These are phyloP conservation scores for Morone chrysops DNA, from an alignment of 2,113 vertebrate genomes.

Conservation along the genomic window DNA sequence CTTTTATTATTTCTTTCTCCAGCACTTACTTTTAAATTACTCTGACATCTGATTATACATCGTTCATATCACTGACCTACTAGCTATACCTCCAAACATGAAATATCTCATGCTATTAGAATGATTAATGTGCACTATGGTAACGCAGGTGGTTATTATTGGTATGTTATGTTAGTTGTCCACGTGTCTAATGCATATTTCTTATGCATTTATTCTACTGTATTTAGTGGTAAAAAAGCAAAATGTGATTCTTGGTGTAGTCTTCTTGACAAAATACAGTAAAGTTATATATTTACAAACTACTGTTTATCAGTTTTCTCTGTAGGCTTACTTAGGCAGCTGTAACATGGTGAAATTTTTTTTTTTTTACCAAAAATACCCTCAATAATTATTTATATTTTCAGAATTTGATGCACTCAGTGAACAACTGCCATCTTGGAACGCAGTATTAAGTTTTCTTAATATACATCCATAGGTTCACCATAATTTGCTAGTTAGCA, in stretches of 20 bases:
- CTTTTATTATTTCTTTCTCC: background rate
- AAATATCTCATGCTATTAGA: background rate
- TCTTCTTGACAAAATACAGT: background rate
- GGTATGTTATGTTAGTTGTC: background rate
- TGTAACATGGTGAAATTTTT: too few species aligned
- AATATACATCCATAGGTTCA: too few species aligned
- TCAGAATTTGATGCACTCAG: too few species aligned
- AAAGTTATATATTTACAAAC: background rate
- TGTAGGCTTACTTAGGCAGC: background rate
- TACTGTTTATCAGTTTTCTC: background rate
- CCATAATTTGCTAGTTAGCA: too few species aligned
- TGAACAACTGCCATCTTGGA: too few species aligned
- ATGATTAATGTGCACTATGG: background rate
- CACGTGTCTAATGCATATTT: background rate
- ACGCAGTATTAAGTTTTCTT: too few species aligned
- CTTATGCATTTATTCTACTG: background rate
- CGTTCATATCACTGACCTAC: background rate
- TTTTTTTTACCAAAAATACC: too few species aligned
- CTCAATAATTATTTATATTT: too few species aligned
- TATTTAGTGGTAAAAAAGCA: too few species aligned
- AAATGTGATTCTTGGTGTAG: background rate
- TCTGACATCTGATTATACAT: background rate
- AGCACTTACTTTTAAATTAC: conserved; percentile 2
- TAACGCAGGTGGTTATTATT: background rate
- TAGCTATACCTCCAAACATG: background rate